Conservation (phyloP, 2,113 vertebrate species). For the Canis aureus region DNA sequence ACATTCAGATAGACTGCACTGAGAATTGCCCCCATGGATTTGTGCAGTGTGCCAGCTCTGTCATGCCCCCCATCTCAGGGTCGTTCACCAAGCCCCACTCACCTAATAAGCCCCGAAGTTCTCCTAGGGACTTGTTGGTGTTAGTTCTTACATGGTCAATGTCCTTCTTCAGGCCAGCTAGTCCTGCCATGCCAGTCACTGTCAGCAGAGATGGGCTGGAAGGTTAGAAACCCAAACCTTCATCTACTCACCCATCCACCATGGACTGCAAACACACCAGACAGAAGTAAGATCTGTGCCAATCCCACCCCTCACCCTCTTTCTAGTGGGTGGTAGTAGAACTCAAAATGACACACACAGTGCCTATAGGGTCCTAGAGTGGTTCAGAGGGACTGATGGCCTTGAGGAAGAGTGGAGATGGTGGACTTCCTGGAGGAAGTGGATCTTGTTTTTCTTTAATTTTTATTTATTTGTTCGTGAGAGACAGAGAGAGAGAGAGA, state of each 20-base stretch:
- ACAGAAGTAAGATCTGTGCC: background rate
- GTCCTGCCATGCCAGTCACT: constrained; percentile 65
- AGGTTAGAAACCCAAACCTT: background rate
- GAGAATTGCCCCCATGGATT: background rate
- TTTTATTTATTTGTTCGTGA: too few relatives aligned
- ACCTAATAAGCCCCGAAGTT: constrained; percentile 74
- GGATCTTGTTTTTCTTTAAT: background rate
- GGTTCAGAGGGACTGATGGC: background rate
- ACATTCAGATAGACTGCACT: background rate
- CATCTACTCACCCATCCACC: background rate
- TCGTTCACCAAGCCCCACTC: constrained; percentile 11
- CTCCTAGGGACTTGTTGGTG: constrained; percentile 59
- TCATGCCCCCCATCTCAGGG: background rate
- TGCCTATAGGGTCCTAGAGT: background rate
- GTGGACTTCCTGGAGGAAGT: background rate
- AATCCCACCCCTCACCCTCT: too few relatives aligned
- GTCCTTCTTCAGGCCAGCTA: constrained; percentile 68
- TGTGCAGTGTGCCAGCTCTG: too few relatives aligned
- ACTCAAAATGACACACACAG: background rate
- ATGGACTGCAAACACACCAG: background rate
- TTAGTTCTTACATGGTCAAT: constrained; percentile 12
- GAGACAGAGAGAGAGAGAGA: too few relatives aligned
- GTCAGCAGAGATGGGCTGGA: background rate
- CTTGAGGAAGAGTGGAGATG: background rate
- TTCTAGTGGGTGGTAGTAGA: background rate